Evolutionary conservation across 92 coral and sea anemone genomes (phyloP), one percentile per base, ranked within the genome.

Genomic region (Zoanthus solanderi): DNA sequence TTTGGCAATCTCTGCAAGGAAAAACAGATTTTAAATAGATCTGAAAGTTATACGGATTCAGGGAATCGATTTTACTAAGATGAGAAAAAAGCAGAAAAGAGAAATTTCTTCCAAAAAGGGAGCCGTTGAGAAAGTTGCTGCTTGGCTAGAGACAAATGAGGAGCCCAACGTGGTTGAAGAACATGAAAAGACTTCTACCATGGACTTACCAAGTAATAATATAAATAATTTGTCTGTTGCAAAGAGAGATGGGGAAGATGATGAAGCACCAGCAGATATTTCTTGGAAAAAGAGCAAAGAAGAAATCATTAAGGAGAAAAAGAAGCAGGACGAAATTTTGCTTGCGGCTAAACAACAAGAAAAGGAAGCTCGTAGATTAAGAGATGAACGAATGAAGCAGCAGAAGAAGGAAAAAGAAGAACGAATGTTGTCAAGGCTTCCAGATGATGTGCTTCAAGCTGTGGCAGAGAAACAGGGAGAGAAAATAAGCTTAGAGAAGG

Each of bases 221-320:
- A 50, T 31, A 6, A 78, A 76, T 54, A 46, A n/a, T 37, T 65
- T 31, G 13, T 28, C 44, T 18, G 71, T 4, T 29, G 78, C 50
- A 79, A 91, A 87, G 5, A 57, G 30, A 37, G 86, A 85, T 14
- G 88, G 91, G 9, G 91, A 71, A 14, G 45, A 69, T 1, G 93
- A 89, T 65, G 99, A 93, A 90, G 94, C 87, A 16, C 99, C 99
- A 44, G 97, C 84, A 68, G 93, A 92, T 50, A 83, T 96, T 42
- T 91, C 99, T 12, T 93, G 96, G 93, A 87, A 88, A 78, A 89
- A 86, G 14, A 93, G 98, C 84, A 96, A 92, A 83, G 95, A 92
- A 42, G 91, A 53, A 44, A 92, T 92, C 32, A 75, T 93, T 15
- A 90, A 79, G 29, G 89, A 92, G 78, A 88, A 87, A 67, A 90